phyloP scores from a whole-genome alignment of 2,888 invertebrate species.

The Tridacna gigas region DNA sequence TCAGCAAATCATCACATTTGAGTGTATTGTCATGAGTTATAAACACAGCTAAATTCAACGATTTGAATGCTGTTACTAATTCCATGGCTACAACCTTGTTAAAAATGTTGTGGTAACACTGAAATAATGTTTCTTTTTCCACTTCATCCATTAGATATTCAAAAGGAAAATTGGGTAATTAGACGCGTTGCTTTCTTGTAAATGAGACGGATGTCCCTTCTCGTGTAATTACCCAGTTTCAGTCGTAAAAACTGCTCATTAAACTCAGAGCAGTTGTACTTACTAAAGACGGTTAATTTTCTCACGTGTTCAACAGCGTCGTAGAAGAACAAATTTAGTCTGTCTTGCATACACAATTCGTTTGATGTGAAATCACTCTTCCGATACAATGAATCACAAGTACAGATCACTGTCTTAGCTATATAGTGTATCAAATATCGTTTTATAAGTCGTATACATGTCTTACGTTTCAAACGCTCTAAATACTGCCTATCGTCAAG shows the following conservation, averaged over 20 bases:
- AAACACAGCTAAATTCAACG: neutral
- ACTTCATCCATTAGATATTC: neutral
- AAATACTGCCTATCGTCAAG: neutral
- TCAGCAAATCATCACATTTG: constrained; percentile 4
- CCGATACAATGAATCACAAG: neutral
- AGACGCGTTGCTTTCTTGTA: neutral
- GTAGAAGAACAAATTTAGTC: neutral
- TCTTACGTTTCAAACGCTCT: neutral
- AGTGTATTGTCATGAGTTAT: neutral
- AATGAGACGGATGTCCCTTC: neutral
- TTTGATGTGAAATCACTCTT: neutral
- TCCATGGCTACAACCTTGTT: neutral
- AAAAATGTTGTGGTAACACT: neutral
- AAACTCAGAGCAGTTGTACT: neutral
- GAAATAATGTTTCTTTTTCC: neutral
- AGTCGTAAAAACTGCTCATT: neutral
- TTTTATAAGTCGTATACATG: neutral
- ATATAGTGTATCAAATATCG: neutral
- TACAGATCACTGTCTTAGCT: neutral
- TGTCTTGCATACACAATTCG: neutral
- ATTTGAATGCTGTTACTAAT: constrained; percentile 1
- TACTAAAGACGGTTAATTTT: neutral
- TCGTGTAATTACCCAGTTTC: neutral
- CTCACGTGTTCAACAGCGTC: neutral
- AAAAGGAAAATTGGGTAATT: constrained; percentile 1